Evolutionary conservation across 1,140 invertebrate genomes (phyloP).

Genomic region (Eurosta solidaginis): DNA sequence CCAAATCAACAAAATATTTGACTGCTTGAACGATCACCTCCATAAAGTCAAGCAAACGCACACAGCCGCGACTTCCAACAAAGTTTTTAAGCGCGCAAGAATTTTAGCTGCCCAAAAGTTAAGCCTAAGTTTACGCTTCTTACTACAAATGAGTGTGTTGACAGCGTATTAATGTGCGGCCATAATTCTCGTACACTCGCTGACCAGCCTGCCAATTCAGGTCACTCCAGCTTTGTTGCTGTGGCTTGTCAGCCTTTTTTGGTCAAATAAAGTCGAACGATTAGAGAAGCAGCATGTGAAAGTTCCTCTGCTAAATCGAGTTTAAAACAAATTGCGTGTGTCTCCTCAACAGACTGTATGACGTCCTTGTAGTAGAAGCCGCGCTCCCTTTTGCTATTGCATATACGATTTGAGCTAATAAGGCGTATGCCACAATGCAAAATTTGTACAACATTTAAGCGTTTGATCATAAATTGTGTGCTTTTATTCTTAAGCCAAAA

Average conservation of each 20-base stretch:
- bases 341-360: neutral
- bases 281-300: neutral
- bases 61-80: too few species aligned
- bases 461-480: neutral
- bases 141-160: constrained; percentile 52
- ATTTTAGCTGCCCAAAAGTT: neutral
- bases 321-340: neutral
- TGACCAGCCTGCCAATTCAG: too few species aligned
- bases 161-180: constrained; percentile 57
- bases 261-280: neutral
- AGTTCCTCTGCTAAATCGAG: neutral
- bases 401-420: neutral
- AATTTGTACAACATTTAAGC: neutral
- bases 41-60: too few species aligned
- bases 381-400: neutral
- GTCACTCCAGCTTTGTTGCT: neutral
- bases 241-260: neutral
- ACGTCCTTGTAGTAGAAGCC: neutral
- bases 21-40: neutral
- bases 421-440: neutral
- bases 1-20: neutral
- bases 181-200: constrained; percentile 43
- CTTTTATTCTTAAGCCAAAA: too few species aligned
- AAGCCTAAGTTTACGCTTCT: neutral
- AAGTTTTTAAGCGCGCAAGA: neutral